These are phyloP conservation scores for Ephydatia muelleri DNA, from an alignment of 37 sponge, comb jelly and placozoan genomes.

Conservation along the genomic window DNA sequence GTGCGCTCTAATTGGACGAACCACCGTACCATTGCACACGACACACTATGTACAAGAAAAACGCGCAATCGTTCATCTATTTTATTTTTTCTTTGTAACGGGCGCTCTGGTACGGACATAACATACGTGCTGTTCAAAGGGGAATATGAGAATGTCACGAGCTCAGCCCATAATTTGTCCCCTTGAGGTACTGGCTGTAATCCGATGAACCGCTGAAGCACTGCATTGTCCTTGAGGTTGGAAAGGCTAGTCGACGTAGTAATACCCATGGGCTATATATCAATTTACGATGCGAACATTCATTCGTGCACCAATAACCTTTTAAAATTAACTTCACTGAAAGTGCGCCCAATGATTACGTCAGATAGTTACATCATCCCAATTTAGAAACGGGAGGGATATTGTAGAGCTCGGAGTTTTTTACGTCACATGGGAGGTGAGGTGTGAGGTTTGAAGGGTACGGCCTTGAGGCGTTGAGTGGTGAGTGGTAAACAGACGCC, in stretches of 20 bases:
- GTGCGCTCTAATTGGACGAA: not conserved
- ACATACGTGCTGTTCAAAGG: conserved; percentile 45
- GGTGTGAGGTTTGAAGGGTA: too few species aligned
- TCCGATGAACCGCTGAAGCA: conserved; percentile 63
- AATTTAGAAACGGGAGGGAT: too few species aligned
- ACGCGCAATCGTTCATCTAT: not conserved
- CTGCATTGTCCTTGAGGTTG: conserved; percentile 52
- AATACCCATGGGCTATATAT: conserved; percentile 49
- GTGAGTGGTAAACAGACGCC: too few species aligned
- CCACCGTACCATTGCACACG: not conserved
- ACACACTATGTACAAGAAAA: not conserved
- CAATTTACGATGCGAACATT: too few species aligned
- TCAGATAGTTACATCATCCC: too few species aligned
- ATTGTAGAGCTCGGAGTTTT: too few species aligned
- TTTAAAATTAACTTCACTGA: too few species aligned
- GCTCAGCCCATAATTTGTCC: conserved; percentile 73
- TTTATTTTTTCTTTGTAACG: not conserved
- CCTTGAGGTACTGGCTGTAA: conserved; percentile 15
- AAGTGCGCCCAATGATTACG: too few species aligned
- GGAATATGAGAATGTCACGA: conserved; percentile 64
- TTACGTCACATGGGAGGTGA: too few species aligned
- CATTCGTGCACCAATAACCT: too few species aligned
- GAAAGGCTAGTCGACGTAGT: conserved; percentile 37
- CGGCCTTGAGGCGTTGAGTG: too few species aligned
- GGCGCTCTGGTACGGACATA: not conserved